Base-by-base conservation (phyloP, 2,113 vertebrate species). In the Oncorhynchus nerka region DNA sequence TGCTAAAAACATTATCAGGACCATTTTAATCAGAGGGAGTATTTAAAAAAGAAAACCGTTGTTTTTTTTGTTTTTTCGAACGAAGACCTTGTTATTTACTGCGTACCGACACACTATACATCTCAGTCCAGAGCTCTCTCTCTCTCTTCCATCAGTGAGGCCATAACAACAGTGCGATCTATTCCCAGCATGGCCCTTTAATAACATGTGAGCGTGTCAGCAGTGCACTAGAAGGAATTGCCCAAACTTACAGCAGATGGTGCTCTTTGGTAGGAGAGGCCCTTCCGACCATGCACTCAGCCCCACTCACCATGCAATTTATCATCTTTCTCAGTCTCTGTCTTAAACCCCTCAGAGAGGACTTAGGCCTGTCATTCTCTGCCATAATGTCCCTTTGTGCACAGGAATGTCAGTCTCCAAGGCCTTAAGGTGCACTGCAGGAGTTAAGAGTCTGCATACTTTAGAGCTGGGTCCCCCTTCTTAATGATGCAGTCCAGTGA, bases 231-330 rank as follows among this genome's bases (percentile, higher is more conserved):
- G 86, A 90, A 88, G 88, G 82, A 93, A 86, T 93, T 80, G 85
- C 87, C 81, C 28, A 59, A 91, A 79, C 92, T 89, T 89, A 92
- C 94, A 94, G 92, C 89, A 94, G 94, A 92, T 94, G 94, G 94
- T 93, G 93, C 93, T 94, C 91, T 94, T 89, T 80, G 89, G 90
- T 89, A 91, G 32, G 68, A 88, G 88, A 88, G 83, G 82, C 68
- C 78, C 64, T 76, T 78, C 65, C 16, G 7, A 34, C 67, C 67
- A 16, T 39, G 30, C 70, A 68, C 66, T 68, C 9, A 45, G 9
- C 39, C 39, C 39, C 39, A 45, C 85, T 90, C 86, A 81, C 83
- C 49, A 34, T 79, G 83, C 87, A 87, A 93, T 93, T 88, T 87
- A 91, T 93, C 93, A 92, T 91, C 83, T 87, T 90, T 91, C 86